Percentiles rank a stretch among this genome's conserved stretches.
Conservation (phyloP, 1,140 invertebrate species). For the Drosophila grimshawi region DNA sequence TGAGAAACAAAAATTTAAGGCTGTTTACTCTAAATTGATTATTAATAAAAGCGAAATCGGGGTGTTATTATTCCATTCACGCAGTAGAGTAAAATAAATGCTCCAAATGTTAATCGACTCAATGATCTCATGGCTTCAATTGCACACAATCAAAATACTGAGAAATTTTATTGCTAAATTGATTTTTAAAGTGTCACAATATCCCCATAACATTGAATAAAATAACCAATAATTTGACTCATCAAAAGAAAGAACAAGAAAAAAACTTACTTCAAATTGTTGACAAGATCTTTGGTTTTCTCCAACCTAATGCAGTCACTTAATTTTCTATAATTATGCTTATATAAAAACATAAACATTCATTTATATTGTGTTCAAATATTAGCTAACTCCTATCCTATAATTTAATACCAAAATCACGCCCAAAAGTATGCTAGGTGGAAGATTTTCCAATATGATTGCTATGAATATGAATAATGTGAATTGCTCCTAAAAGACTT, state of each 20-base stretch:
- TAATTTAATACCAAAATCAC: neutral
- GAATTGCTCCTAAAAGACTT: neutral
- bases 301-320: no score
- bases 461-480: neutral
- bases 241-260: no score
- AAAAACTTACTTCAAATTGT: no score
- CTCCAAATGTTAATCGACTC: neutral
- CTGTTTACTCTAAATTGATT: no score
- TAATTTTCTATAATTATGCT: no score
- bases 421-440: slow-evolving; percentile 22
- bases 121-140: neutral
- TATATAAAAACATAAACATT: no score
- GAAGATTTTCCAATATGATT: neutral
- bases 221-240: neutral
- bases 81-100: neutral
- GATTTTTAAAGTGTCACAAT: neutral
- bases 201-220: neutral
- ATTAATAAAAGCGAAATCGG: no score
- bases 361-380: no score
- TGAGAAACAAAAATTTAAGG: no score
- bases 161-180: neutral
- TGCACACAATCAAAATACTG: slow-evolving; percentile 3
- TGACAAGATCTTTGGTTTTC: no score
- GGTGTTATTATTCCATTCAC: neutral
- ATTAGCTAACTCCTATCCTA: neutral